Percentiles rank a stretch among this genome's conserved stretches.
These are phyloP conservation scores for Trematomus loennbergii DNA, from an alignment of 2,113 vertebrate genomes.

Conservation along the genomic window DNA sequence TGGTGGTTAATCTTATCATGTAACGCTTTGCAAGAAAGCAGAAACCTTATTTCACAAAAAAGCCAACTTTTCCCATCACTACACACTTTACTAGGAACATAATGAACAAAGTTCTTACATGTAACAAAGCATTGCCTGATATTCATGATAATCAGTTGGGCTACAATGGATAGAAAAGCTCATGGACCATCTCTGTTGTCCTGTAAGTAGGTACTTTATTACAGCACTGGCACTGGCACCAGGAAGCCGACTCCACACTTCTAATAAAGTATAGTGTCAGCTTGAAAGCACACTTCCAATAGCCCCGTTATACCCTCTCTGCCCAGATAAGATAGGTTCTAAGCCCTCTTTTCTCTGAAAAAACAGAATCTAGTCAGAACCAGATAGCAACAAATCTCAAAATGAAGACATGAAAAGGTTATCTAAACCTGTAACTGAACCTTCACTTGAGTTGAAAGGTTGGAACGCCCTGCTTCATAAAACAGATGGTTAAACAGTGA, in stretches of 20 bases:
- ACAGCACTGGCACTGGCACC: neutral
- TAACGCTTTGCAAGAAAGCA: neutral
- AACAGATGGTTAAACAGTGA: neutral
- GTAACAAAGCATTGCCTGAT: neutral
- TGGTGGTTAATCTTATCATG: neutral
- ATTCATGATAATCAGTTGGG: neutral
- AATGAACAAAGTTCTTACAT: neutral
- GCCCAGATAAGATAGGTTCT: neutral
- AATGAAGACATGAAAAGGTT: neutral
- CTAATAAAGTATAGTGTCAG: neutral
- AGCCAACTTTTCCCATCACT: neutral
- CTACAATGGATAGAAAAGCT: neutral
- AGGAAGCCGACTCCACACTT: neutral
- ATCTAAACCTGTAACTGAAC: too few species aligned
- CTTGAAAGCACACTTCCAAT: neutral
- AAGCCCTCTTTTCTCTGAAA: neutral
- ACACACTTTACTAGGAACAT: neutral
- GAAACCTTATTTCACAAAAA: neutral
- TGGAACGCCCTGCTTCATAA: neutral
- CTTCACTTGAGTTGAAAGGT: neutral
- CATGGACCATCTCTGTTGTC: neutral
- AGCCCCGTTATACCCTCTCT: neutral
- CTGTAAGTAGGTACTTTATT: neutral
- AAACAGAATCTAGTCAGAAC: constrained; percentile 3
- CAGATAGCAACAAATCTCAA: neutral